A percentile compares a stretch with the other conserved stretches of the same genome.
These are phyloP conservation scores for Rhynchotus rufescens DNA, from an alignment of 2,797 vertebrate species.

Conservation along the genomic window DNA sequence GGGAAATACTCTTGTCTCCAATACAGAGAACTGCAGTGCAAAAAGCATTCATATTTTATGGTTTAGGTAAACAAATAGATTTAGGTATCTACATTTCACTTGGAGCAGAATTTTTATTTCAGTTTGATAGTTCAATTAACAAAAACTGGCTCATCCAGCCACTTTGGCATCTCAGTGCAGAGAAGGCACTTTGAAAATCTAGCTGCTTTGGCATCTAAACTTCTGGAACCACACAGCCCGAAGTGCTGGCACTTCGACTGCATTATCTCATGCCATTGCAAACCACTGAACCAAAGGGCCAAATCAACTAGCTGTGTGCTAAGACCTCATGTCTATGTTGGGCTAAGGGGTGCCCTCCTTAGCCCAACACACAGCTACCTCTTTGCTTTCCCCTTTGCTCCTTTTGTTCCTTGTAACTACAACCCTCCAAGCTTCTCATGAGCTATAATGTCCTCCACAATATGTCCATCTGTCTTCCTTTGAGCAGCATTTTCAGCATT, in stretches of 20 bases:
- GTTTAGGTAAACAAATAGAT: background rate
- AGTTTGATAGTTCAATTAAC: background rate
- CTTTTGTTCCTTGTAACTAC: background rate
- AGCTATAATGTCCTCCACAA: background rate
- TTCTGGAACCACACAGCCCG: background rate
- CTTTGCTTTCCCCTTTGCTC: background rate
- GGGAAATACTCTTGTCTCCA: background rate
- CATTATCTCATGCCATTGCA: background rate
- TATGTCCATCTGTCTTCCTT: rapidly evolving
- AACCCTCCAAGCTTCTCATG: background rate
- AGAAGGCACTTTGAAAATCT: background rate
- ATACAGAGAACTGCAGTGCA: background rate
- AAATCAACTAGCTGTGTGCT: background rate
- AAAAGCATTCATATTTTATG: background rate
- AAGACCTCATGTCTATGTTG: no score
- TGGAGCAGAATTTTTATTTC: background rate
- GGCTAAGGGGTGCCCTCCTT: background rate
- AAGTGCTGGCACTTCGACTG: background rate
- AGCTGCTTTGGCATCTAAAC: background rate
- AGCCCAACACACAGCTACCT: background rate
- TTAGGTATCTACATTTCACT: background rate
- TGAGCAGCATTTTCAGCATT: background rate
- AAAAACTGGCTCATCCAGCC: background rate
- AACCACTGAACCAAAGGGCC: background rate
- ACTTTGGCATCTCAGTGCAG: background rate